Evolutionary conservation across 2,113 vertebrate species (phyloP), one percentile per base, ranked within the genome.

Genomic region (Hydrochoerus hydrochaeris): DNA sequence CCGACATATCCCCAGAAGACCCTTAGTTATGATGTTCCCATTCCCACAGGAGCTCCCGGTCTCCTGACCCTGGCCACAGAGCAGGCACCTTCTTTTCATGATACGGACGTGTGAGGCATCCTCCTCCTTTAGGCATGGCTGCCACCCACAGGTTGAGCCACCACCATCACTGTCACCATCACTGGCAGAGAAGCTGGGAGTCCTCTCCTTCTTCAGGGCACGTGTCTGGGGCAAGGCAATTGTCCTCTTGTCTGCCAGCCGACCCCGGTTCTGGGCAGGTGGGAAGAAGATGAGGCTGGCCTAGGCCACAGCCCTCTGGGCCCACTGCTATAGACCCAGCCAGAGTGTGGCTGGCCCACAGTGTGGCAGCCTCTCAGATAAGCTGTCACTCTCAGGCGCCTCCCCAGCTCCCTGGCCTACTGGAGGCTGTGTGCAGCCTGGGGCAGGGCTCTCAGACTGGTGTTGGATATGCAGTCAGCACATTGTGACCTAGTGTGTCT

Each of bases 221-320:
- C 99, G 98, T 91, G 98, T 98, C 12, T 99, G 99, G 22, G 99
- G 99, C 83, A 99, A 98, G 20, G 99, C 99, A 62, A 99, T 99
- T 0, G 99, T 99, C 89, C 99, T 99, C 98, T 99, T 99, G 98
- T 99, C 99, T 35, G 99, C 99, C 98, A 99, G 98, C 84, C 99
- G 99, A 35, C 99, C 99, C 83, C 99, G 99, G 97, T 99, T 99
- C 99, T 99, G 98, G 46, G 62, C 16, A 85, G 49, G 83, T 44
- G 2, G 46, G 49, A 62, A 35, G 94, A 38, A 69, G 87, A 77
- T 95, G 16, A 82, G 54, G 88, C 22, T 41, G 41, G 30, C 22
- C 8, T 0, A 2, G 57, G 92, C 32, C 20, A 82, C 65, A 30
- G 54, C 3, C 20, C 26, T 30, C 54, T 19, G 26, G 24, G 54